Conservation (phyloP, 2,888 invertebrate species). For the Geophilus truncorum region DNA sequence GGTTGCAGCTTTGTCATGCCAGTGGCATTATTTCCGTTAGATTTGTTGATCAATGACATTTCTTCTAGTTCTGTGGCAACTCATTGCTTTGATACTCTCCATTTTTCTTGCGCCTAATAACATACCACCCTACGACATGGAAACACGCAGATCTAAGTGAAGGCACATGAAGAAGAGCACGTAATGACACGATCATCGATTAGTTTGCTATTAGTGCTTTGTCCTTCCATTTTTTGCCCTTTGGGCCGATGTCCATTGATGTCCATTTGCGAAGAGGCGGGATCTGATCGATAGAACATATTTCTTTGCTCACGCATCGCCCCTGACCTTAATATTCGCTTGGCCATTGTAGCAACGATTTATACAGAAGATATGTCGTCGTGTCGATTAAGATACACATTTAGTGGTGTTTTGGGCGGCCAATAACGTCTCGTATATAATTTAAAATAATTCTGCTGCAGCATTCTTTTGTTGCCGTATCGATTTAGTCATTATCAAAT, state of each 20-base stretch:
- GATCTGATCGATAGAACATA: not conserved
- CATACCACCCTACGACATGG: slow-evolving; percentile 18
- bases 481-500: not conserved
- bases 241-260: slow-evolving; percentile 3
- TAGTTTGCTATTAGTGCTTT: slow-evolving; percentile 17
- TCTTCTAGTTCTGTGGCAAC: not conserved
- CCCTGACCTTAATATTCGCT: slow-evolving; percentile 13
- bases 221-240: not conserved
- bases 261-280: not conserved
- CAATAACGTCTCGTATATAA: not conserved
- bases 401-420: not conserved
- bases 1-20: not conserved
- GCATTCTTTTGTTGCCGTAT: not conserved
- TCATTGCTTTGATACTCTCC: slow-evolving; percentile 5
- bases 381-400: not conserved
- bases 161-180: slow-evolving; percentile 2
- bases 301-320: slow-evolving; percentile 5
- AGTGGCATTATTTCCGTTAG: slow-evolving; percentile 12
- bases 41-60: slow-evolving; percentile 21
- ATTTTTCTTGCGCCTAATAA: slow-evolving; percentile 22
- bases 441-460: not conserved
- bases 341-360: not conserved
- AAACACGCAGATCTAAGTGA: slow-evolving; percentile 19
- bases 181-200: slow-evolving; percentile 8
- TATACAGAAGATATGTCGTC: not conserved